phyloP scores from a whole-genome alignment of 2,113 vertebrate species.

The Chionis minor region DNA sequence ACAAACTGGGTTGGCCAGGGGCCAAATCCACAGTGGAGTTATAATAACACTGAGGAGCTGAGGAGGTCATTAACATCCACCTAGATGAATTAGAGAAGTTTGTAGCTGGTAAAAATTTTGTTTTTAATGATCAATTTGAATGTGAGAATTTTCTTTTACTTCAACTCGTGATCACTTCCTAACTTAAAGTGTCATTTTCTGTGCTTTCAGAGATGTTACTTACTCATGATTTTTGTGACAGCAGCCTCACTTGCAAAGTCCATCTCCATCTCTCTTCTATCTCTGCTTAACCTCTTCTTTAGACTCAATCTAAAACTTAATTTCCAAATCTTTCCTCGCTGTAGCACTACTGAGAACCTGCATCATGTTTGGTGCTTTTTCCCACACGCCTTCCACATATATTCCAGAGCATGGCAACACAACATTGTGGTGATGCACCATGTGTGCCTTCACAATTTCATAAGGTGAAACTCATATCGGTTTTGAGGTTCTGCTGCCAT shows the following conservation, averaged over 20 bases:
- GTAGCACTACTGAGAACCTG: background rate
- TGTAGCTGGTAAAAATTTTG: background rate
- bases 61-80: background rate
- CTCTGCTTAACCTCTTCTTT: background rate
- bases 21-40: background rate
- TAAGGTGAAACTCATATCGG: background rate
- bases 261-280: background rate
- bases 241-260: background rate
- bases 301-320: background rate
- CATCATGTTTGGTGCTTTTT: background rate
- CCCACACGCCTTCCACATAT: accelerated
- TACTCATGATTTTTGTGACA: background rate
- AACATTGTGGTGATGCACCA: background rate
- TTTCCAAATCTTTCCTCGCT: background rate
- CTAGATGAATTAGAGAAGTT: background rate
- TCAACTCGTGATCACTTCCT: background rate
- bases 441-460: background rate
- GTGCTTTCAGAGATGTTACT: background rate
- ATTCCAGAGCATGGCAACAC: background rate
- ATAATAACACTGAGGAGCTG: too few species aligned
- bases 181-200: background rate
- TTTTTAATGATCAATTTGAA: background rate
- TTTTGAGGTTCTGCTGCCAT: background rate
- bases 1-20: background rate
- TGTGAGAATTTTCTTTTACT: background rate